Evolutionary conservation across 2,113 vertebrate genomes (phyloP), one percentile per base, ranked within the genome.

Genomic region (Cepphus grylle): DNA sequence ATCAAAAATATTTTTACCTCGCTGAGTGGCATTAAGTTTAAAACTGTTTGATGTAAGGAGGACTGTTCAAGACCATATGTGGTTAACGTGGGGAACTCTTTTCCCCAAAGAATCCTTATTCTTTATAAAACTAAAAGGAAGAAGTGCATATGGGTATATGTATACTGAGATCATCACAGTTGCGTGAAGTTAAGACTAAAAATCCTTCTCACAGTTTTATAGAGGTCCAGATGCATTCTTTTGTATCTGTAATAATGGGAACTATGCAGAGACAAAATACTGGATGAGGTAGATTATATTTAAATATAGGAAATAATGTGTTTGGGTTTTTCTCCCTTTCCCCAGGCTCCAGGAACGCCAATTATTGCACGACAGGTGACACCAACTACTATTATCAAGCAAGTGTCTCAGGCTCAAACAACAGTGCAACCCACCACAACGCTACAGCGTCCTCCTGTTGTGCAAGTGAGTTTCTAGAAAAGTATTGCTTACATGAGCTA

Each of bases 331-430:
- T 73, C 95, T 79, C 19, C 15, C 77, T 21, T 58, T 94, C n/a
- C n/a, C 15, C 95, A 99, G 99, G 98, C 99, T 86, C 98, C 99
- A 42, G 99, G 98, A 91, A 98, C 98, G 1, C 98, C 99, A 23
- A 97, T 99, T 66, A 97, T 99, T 91, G 97, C 99, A 70, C 98
- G 99, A 53, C 98, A 99, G 73, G 98, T 99, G 93, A 98, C 99
- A 84, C 99, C 99, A 70, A 99, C 99, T 70, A 99, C 98, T 73
- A 99, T 99, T 86, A 99, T 99, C 88, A 99, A 99, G 96, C 99
- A 99, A 96, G 98, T 98, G 95, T 98, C 99, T 96, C 97, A 98
- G 93, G 98, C 98, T 73, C 99, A 99, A 96, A 99, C 99, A 15
- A 98, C 98, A 79, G 98, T 98, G 86, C 98, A 99, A n/a, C 97